Conservation (phyloP, 2,113 vertebrate species). For the Zosterops hypoxanthus region DNA sequence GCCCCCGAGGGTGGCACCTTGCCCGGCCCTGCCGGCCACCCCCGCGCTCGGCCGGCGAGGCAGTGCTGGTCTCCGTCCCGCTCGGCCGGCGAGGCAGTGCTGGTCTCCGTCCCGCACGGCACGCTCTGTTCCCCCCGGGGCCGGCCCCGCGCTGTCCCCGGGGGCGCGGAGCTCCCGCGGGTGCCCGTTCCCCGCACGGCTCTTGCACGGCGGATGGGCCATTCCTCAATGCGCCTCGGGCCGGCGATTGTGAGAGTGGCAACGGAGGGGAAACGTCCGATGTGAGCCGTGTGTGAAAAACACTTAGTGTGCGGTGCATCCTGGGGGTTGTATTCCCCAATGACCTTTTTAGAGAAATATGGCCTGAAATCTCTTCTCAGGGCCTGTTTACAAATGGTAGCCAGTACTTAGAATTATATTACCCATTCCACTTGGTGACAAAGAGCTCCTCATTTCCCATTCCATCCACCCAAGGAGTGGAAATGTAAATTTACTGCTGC, state of each 20-base stretch:
- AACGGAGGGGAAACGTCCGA: not conserved
- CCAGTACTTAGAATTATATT: not conserved
- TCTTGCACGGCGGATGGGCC: not conserved
- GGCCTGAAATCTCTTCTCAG: not conserved
- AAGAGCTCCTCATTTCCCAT: not conserved
- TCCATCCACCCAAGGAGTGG: not conserved
- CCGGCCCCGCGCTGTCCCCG: no score
- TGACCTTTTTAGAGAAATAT: not conserved
- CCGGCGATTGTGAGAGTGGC: not conserved
- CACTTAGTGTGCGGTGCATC: not conserved
- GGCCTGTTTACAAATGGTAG: not conserved
- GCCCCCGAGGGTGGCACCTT: rapidly evolving
- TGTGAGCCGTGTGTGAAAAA: not conserved
- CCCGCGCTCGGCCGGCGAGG: not conserved
- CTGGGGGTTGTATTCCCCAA: constrained; percentile 6
- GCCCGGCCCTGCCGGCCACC: rapidly evolving
- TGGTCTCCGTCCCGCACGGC: no score
- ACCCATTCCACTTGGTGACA: not conserved
- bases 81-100: no score
- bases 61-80: no score
- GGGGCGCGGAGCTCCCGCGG: not conserved
- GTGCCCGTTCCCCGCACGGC: not conserved
- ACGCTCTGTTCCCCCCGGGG: not conserved
- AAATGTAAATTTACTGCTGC: not conserved
- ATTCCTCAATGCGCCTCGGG: not conserved